Conservation (phyloP, 2,113 vertebrate species). For the Planiliza haematocheilus region DNA sequence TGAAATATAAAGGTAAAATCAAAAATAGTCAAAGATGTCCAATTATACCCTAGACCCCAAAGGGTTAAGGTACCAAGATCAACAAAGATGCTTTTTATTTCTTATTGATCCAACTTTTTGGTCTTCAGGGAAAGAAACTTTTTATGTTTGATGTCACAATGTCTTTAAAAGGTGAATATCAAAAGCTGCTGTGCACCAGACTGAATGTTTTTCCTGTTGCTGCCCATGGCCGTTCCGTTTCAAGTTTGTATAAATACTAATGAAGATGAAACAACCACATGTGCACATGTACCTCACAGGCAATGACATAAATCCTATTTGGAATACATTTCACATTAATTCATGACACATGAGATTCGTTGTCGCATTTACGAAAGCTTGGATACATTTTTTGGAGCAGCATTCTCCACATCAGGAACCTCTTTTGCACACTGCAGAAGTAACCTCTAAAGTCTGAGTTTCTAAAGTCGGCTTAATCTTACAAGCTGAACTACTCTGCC, state of each 20-base stretch:
- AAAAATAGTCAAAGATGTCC: no score
- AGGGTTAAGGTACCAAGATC: no score
- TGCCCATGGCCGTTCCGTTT: background rate
- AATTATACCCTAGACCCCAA: no score
- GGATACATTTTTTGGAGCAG: background rate
- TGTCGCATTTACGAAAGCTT: slow-evolving; percentile 9
- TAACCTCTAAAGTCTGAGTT: slow-evolving; percentile 12
- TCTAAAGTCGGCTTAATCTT: slow-evolving; percentile 20
- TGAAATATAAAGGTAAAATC: no score
- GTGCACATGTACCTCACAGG: background rate
- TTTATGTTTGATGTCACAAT: background rate
- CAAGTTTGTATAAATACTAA: background rate
- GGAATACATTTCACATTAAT: background rate
- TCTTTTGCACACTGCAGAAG: background rate
- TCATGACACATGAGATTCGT: background rate
- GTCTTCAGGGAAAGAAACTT: no score
- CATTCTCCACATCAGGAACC: slow-evolving; percentile 4
- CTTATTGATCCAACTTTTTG: background rate
- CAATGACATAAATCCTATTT: background rate
- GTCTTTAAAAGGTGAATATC: background rate
- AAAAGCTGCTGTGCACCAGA: background rate
- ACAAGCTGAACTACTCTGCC: slow-evolving; percentile 14
- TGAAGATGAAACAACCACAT: no score
- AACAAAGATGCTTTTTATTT: background rate
- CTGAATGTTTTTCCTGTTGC: background rate